These are phyloP conservation scores for Echinometra lucunter DNA, from an alignment of 53 echinoderm and acorn worm genomes.

Conservation along the genomic window DNA sequence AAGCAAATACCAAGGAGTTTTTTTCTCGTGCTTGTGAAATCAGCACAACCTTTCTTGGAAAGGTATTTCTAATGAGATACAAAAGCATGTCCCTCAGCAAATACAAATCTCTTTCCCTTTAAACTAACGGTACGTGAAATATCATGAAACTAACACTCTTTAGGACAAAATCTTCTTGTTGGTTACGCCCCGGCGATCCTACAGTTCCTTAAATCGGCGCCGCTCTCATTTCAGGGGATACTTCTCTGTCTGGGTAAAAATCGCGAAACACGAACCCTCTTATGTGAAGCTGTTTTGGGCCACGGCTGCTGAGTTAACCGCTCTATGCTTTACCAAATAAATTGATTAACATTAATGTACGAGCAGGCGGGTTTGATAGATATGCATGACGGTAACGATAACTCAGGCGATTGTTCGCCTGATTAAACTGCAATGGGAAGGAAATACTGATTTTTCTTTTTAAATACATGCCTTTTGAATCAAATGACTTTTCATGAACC, in stretches of 20 bases:
- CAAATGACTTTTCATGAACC: neutral
- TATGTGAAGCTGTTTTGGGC: neutral
- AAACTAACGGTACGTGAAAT: neutral
- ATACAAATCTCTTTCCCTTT: neutral
- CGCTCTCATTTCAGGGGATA: neutral
- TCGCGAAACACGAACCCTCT: neutral
- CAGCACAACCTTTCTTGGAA: neutral
- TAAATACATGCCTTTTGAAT: neutral
- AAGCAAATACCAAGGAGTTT: neutral
- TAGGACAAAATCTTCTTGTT: neutral
- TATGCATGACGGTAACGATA: constrained; percentile 13
- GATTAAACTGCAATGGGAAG: neutral
- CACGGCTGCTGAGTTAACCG: neutral
- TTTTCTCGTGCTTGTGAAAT: neutral
- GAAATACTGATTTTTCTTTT: neutral
- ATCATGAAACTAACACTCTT: constrained; percentile 17
- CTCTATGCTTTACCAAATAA: neutral
- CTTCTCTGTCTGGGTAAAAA: neutral
- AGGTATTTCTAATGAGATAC: neutral
- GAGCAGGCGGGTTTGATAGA: constrained; percentile 13
- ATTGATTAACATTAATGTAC: constrained; percentile 39
- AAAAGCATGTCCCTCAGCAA: neutral
- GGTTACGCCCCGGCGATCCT: neutral
- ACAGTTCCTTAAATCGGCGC: neutral
- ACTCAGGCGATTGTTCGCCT: neutral